These are phyloP conservation scores for Rhingia campestris DNA, from an alignment of 2,888 invertebrate genomes.

Conservation along the genomic window DNA sequence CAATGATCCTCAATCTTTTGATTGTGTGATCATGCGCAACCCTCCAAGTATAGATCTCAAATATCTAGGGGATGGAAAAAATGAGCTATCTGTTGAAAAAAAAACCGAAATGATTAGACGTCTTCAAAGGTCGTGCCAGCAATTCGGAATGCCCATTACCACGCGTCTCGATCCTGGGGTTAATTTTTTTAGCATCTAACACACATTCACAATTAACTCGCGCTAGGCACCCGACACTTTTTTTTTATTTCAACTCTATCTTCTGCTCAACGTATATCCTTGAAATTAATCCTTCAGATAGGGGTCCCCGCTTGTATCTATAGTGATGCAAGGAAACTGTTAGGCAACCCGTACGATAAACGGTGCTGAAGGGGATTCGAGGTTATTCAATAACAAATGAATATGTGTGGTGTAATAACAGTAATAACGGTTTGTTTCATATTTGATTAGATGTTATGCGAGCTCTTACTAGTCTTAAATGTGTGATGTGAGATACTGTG, in stretches of 20 bases:
- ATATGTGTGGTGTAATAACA: constrained; percentile 63
- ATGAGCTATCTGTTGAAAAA: constrained; percentile 4
- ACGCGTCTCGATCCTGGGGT: constrained; percentile 30
- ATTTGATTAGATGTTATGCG: constrained; percentile 73
- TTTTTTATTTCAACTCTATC: constrained; percentile 31
- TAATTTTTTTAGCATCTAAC: constrained; percentile 35
- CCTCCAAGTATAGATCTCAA: constrained; percentile 24
- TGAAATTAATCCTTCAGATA: constrained; percentile 45
- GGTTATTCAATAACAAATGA: constrained; percentile 32
- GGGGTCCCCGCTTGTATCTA: constrained; percentile 43
- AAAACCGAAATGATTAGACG: constrained; percentile 37
- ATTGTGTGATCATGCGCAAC: constrained; percentile 43
- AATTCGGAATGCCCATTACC: constrained; percentile 23
- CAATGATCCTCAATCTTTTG: constrained; percentile 10
- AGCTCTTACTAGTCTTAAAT: constrained; percentile 56
- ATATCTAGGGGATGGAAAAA: constrained; percentile 17
- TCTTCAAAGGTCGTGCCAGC: constrained; percentile 32
- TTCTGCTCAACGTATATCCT: constrained; percentile 25
- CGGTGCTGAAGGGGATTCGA: constrained; percentile 30
- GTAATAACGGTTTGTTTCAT: constrained; percentile 71
- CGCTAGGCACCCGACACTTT: constrained; percentile 69
- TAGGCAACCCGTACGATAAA: constrained; percentile 54
- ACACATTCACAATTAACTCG: constrained; percentile 50
- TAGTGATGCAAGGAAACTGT: constrained; percentile 16
- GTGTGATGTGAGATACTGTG: constrained; percentile 29